phyloP scores from a whole-genome alignment of 2,797 vertebrate genomes.

The Cossypha dichroa region DNA sequence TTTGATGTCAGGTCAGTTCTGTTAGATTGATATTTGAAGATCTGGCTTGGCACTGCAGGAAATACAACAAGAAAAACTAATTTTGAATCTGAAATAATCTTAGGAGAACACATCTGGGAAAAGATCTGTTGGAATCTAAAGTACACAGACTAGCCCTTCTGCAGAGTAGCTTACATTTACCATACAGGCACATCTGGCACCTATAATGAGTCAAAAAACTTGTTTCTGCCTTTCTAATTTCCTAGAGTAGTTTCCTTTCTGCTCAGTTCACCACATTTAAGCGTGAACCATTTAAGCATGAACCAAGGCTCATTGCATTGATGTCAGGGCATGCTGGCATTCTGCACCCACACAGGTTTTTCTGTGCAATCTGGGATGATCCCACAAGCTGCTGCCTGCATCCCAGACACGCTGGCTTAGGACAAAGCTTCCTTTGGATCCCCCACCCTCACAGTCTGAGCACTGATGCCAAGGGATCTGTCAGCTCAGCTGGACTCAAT shows the following conservation, averaged over 20 bases:
- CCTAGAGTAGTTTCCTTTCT: not conserved
- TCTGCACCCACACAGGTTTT: not conserved
- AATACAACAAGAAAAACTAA: not conserved
- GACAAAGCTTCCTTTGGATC: not conserved
- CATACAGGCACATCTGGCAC: not conserved
- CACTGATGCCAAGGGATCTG: not conserved
- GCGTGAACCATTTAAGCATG: not conserved
- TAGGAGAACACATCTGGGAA: not conserved
- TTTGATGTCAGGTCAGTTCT: not conserved
- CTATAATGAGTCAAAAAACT: not conserved
- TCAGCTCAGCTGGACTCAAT: not conserved
- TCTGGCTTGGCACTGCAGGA: not conserved
- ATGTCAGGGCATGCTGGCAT: not conserved
- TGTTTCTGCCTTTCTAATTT: not conserved
- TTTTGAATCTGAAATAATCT: not conserved
- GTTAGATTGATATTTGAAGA: not conserved
- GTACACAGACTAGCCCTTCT: not conserved
- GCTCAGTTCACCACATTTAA: not conserved
- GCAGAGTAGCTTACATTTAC: not conserved
- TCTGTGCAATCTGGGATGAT: not conserved
- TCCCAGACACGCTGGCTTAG: not conserved
- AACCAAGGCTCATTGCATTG: not conserved
- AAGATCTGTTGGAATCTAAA: not conserved
- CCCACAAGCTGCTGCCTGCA: not conserved
- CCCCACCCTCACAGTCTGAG: accelerated